Base-by-base conservation (phyloP, 1,140 invertebrate genomes). In the Papilio helenus region DNA sequence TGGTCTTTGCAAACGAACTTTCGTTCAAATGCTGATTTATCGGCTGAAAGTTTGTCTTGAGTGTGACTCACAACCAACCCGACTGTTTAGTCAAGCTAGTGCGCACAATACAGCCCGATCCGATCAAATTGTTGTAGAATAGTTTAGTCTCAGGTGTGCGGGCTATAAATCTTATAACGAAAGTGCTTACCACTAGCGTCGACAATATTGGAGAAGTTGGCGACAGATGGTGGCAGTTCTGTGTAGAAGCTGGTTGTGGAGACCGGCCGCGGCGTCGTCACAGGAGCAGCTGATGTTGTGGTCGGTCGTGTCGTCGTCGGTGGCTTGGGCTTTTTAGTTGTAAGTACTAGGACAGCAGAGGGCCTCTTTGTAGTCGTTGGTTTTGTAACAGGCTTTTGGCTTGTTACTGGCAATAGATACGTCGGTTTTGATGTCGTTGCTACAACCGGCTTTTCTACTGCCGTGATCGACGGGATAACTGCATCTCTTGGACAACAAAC, bases 401-500 rank as follows among this genome's bases (percentile, higher is more conserved):
- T 95, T 26, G 95, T 90, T 5, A 95, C 95, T 34, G 95, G 89
- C 3, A 95, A 93, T 20, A 93, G 83, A 76, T 90, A 92, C 3
- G 92, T 94, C 1, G 93, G 94, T 76, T 93, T 94, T 55, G 87
- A 93, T 1, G 95, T 94, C 12, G 94, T 92, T 2, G 89, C 80
- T 14, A 90, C 58, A 0, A 90, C 83, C 34, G 92, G 90, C 26
- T 87, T 93, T 68, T 94, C 93, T 42, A 76, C 87, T 79, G 79
- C 92, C 86, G 81, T 91, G 82, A 82, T 94, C 44, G 81, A 91
- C 80, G 10, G 89, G 76, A 90, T 89, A 82, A 91, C 89, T 65
- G 87, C 94, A 39, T 96, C 94, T 80, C 95, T 83, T 0, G 98
- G 98, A 93, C 98, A 99, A 88, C 98, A 99, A 2, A 99, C 98